A percentile compares a stretch with the other conserved stretches of the same genome.
These are phyloP conservation scores for Chitala chitala DNA, from an alignment of 2,113 vertebrate species.

Conservation along the genomic window DNA sequence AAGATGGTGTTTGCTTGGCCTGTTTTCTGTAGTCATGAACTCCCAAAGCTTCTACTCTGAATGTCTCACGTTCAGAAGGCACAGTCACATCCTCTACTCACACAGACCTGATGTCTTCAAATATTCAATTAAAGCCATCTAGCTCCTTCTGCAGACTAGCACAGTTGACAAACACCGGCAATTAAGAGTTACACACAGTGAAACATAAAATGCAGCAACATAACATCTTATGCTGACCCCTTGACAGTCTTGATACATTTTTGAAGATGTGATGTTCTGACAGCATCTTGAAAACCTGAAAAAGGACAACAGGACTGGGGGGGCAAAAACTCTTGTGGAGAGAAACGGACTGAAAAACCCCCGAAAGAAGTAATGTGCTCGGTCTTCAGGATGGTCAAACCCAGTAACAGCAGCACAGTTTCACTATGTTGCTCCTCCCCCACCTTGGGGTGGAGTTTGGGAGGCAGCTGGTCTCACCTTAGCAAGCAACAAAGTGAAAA, in stretches of 20 bases:
- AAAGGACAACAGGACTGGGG: background rate
- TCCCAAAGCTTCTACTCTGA: background rate
- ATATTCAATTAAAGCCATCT: background rate
- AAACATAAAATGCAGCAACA: background rate
- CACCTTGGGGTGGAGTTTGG: conserved; percentile 16
- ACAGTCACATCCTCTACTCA: background rate
- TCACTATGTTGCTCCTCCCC: background rate
- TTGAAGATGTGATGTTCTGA: conserved; percentile 14
- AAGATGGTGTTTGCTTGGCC: conserved; percentile 42
- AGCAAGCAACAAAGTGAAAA: conserved; percentile 1
- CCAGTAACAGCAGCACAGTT: background rate
- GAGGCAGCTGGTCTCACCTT: conserved; percentile 21
- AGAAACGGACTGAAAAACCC: background rate
- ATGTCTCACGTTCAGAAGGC: background rate
- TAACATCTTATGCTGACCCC: background rate
- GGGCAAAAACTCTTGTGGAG: background rate
- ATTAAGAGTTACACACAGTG: background rate
- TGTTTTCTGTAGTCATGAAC: background rate
- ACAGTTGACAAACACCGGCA: background rate
- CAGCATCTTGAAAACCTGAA: background rate
- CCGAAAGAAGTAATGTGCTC: background rate
- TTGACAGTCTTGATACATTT: background rate
- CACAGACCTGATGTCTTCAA: background rate
- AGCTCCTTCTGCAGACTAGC: background rate
- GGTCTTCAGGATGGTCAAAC: background rate